Conservation (phyloP, 2,888 invertebrate genomes). For the Athalia rosae region DNA sequence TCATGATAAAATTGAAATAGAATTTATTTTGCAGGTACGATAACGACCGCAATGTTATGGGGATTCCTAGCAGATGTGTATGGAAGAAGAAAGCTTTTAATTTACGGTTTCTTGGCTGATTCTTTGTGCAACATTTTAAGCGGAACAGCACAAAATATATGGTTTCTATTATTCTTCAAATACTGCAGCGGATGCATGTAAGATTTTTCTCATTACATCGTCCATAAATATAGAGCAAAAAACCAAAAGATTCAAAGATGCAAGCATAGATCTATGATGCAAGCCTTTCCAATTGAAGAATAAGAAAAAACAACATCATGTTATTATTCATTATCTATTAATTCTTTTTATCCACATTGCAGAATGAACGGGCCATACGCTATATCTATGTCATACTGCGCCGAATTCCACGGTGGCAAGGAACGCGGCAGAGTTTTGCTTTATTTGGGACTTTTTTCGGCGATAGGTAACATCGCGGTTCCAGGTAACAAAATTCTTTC, state of each 20-base stretch:
- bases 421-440: constrained; percentile 81
- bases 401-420: constrained; percentile 82
- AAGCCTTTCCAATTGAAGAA: too few species aligned
- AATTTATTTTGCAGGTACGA: constrained; percentile 79
- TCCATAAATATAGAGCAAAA: too few species aligned
- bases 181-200: constrained; percentile 84
- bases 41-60: constrained; percentile 85
- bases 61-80: constrained; percentile 85
- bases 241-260: not conserved
- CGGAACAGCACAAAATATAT: constrained; percentile 81
- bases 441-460: constrained; percentile 80
- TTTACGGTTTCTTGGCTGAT: constrained; percentile 80
- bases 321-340: constrained; percentile 46
- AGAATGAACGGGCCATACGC: constrained; percentile 84
- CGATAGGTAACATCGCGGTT: constrained; percentile 77
- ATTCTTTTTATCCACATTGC: constrained; percentile 72
- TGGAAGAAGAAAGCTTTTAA: constrained; percentile 81
- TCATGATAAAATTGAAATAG: too few species aligned
- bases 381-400: constrained; percentile 81
- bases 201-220: constrained; percentile 67
- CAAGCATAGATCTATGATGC: not conserved
- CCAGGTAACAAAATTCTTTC: constrained; percentile 59
- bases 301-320: not conserved
- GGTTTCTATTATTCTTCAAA: constrained; percentile 80
- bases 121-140: constrained; percentile 79